Conservation (phyloP, 2,113 vertebrate genomes). For the Indicator indicator region DNA sequence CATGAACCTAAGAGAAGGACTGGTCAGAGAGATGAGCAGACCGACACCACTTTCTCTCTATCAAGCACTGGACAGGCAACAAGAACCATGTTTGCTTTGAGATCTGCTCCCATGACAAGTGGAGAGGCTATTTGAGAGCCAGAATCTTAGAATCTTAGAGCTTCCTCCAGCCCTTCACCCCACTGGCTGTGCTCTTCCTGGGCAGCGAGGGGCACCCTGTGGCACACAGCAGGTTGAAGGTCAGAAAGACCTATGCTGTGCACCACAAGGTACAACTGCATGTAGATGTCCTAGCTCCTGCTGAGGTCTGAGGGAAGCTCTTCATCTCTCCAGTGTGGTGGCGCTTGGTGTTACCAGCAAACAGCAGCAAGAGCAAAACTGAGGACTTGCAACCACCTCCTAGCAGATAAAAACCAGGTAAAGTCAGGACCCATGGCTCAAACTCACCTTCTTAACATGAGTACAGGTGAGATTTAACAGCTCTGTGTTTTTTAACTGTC, state of each 20-base stretch:
- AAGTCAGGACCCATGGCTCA: background rate
- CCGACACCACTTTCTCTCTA: background rate
- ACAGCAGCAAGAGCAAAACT: background rate
- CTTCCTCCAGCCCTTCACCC: background rate
- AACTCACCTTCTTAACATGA: background rate
- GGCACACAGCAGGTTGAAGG: background rate
- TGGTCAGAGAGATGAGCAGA: rapidly evolving
- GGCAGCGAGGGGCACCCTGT: rapidly evolving
- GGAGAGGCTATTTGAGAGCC: background rate
- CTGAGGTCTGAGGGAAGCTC: background rate
- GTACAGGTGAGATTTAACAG: background rate
- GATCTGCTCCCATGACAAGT: background rate
- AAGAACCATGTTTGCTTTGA: background rate
- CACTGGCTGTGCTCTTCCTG: background rate
- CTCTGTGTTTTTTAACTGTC: background rate
- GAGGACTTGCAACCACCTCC: background rate
- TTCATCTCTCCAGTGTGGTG: rapidly evolving
- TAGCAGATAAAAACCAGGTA: background rate
- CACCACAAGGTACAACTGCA: background rate
- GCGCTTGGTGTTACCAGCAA: background rate
- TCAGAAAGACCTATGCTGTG: rapidly evolving
- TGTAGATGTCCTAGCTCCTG: background rate
- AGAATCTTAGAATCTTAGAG: background rate
- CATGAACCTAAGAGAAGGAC: background rate
- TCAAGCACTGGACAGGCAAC: background rate